Percentiles rank a stretch among this genome's conserved stretches.
These are phyloP conservation scores for Cyanistes caeruleus DNA, from an alignment of 2,113 vertebrate species.

Conservation along the genomic window DNA sequence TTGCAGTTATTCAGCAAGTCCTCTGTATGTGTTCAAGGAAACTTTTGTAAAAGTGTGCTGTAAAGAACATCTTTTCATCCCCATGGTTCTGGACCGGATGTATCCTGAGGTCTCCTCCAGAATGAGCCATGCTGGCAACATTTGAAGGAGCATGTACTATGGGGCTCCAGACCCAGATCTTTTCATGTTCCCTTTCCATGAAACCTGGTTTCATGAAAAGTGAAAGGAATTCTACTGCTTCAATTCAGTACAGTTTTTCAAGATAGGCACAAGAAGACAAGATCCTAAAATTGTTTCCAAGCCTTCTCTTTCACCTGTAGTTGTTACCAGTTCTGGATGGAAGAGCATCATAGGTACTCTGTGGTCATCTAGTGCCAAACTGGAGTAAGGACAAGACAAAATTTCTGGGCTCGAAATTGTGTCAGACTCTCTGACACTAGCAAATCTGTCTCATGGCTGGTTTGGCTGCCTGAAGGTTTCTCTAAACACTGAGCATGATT, in stretches of 20 bases:
- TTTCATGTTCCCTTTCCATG: neutral
- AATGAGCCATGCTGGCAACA: neutral
- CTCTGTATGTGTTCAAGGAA: neutral
- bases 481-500: neutral
- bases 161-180: fast-evolving
- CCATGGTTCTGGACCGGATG: neutral
- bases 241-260: neutral
- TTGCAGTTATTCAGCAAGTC: neutral
- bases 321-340: neutral
- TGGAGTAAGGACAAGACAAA: neutral
- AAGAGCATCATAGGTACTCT: neutral
- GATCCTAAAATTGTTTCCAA: neutral
- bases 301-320: neutral
- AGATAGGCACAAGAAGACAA: neutral
- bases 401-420: neutral
- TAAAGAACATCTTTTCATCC: neutral
- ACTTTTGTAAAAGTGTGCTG: neutral
- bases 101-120: neutral
- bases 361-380: neutral
- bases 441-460: fast-evolving
- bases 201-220: neutral
- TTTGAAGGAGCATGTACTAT: neutral
- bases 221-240: neutral
- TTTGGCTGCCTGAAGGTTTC: neutral
- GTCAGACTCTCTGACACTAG: neutral